A percentile compares a stretch with the other conserved stretches of the same genome.
phyloP scores from a whole-genome alignment of 2,113 vertebrate species.

The Dasypus novemcinctus region DNA sequence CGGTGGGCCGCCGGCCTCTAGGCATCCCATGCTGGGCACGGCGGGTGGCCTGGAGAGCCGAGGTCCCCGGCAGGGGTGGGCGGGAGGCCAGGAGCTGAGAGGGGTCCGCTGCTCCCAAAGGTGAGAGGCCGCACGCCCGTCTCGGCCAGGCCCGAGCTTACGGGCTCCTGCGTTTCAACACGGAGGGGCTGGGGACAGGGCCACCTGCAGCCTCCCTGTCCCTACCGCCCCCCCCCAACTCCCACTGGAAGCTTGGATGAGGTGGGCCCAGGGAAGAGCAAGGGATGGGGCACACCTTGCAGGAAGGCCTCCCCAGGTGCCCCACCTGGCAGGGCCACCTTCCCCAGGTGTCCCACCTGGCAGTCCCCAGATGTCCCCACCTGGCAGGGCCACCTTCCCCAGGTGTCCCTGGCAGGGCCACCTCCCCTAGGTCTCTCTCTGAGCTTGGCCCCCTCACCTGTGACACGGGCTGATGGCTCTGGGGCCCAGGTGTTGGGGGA shows the following conservation, averaged over 20 bases:
- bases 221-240: background rate
- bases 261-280: background rate
- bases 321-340: too few species aligned
- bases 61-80: background rate
- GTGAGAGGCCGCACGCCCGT: too few species aligned
- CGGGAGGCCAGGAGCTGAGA: too few species aligned
- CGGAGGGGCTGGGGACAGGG: background rate
- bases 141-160: background rate
- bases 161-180: too few species aligned
- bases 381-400: background rate
- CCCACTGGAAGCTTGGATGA: accelerated
- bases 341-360: too few species aligned
- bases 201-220: background rate
- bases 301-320: too few species aligned
- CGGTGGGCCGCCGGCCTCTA: too few species aligned
- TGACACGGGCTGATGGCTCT: accelerated
- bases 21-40: background rate
- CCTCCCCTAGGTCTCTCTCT: background rate
- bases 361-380: background rate
- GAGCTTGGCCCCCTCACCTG: background rate
- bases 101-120: too few species aligned
- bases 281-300: background rate
- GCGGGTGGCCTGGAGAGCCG: background rate
- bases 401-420: too few species aligned
- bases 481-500: accelerated